Conservation (phyloP, 2,113 vertebrate species). For the Pao palembangensis region DNA sequence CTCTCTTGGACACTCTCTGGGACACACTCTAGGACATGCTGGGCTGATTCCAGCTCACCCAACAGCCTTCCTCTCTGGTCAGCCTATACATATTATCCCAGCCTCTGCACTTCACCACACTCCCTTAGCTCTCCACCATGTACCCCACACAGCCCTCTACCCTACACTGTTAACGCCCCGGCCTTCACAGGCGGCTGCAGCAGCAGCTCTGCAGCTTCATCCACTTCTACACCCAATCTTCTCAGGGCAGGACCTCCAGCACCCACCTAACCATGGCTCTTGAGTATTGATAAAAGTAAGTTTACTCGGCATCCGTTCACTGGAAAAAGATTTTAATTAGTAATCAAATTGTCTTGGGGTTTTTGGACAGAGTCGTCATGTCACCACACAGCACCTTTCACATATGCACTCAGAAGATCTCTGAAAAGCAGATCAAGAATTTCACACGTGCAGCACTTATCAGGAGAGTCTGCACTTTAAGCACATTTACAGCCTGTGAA, state of each 20-base stretch:
- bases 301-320: slow-evolving; percentile 12
- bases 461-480: too few species aligned
- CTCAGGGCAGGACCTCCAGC: slow-evolving; percentile 99
- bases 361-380: not conserved
- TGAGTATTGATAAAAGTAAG: slow-evolving; percentile 67
- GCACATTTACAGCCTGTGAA: too few species aligned
- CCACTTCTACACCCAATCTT: slow-evolving; percentile 97
- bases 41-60: slow-evolving; percentile 89
- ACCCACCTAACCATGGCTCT: slow-evolving; percentile 94
- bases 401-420: too few species aligned
- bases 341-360: not conserved
- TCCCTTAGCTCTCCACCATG: slow-evolving; percentile 89
- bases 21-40: slow-evolving; percentile 81
- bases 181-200: slow-evolving; percentile 79
- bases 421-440: not conserved
- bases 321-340: slow-evolving; percentile 9
- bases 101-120: slow-evolving; percentile 93
- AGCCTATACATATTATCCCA: slow-evolving; percentile 97
- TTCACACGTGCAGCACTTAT: not conserved
- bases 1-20: slow-evolving; percentile 76
- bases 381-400: too few species aligned
- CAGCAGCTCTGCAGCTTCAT: slow-evolving; percentile 92
- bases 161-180: slow-evolving; percentile 88
- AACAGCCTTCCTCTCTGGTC: slow-evolving; percentile 91
- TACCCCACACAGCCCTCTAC: slow-evolving; percentile 90